These are phyloP conservation scores for Panzeria rudis DNA, from an alignment of 2,888 invertebrate species.

Conservation along the genomic window DNA sequence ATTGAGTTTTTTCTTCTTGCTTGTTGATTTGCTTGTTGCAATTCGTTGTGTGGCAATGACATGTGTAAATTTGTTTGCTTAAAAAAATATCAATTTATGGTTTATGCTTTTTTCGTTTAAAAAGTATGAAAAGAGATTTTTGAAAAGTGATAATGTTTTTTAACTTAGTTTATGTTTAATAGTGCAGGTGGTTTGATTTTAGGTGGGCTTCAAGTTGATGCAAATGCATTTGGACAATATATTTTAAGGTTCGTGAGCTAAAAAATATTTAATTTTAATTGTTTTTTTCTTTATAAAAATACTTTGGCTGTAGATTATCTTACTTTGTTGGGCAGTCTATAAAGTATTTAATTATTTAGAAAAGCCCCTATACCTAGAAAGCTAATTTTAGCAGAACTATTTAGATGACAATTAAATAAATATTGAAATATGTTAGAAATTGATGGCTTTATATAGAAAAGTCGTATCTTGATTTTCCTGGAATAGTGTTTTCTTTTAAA, in stretches of 20 bases:
- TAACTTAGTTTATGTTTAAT: constrained; percentile 4
- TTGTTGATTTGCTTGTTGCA: constrained; percentile 56
- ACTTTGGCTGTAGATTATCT: background rate
- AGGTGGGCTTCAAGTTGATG: constrained; percentile 48
- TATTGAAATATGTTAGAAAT: no score
- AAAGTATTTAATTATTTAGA: no score
- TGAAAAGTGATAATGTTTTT: constrained; percentile 63
- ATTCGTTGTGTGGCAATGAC: constrained; percentile 59
- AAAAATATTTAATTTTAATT: background rate
- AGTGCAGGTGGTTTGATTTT: constrained; percentile 65
- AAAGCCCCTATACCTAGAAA: no score
- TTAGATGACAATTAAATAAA: no score
- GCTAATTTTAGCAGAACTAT: no score
- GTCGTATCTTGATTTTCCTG: no score
- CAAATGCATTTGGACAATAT: background rate
- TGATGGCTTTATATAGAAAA: no score
- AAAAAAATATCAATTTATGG: constrained; percentile 44
- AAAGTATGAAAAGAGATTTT: constrained; percentile 51
- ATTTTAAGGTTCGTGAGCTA: background rate
- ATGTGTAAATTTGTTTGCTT: constrained; percentile 62
- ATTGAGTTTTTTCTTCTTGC: constrained; percentile 50
- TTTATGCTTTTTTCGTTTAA: constrained; percentile 33
- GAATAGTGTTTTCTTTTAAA: no score
- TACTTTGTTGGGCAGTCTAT: no score
- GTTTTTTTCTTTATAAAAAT: background rate